Conservation (phyloP, 2,797 vertebrate genomes). For the Alca torda region DNA sequence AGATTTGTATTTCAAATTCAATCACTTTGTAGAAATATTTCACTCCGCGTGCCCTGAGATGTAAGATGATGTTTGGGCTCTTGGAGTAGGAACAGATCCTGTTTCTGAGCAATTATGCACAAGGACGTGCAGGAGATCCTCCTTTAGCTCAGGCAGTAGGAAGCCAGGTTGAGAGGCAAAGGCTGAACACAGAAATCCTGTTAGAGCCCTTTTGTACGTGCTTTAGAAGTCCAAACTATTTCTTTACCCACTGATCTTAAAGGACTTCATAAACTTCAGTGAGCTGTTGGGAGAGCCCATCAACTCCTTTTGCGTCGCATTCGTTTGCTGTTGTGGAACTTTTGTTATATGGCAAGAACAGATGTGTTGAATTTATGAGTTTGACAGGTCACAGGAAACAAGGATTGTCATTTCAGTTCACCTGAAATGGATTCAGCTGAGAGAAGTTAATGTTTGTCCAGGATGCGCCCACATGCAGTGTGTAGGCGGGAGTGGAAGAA, state of each 20-base stretch:
- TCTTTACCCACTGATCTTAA: background rate
- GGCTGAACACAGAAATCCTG: background rate
- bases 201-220: background rate
- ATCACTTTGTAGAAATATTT: background rate
- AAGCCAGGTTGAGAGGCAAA: background rate
- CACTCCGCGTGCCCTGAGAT: background rate
- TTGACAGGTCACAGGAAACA: background rate
- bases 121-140: background rate
- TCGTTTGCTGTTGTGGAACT: background rate
- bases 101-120: background rate
- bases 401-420: background rate
- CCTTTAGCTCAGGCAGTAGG: background rate
- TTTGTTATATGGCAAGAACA: background rate
- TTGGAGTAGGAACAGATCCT: background rate
- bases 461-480: background rate
- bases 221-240: background rate
- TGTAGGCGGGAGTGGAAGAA: background rate
- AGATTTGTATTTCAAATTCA: background rate
- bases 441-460: background rate
- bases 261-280: background rate
- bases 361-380: background rate
- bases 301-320: background rate
- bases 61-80: background rate
- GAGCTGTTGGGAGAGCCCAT: accelerated
- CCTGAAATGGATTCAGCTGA: background rate